A percentile compares a stretch with the other conserved stretches of the same genome.
Evolutionary conservation across 2,888 invertebrate genomes (phyloP).

Genomic region (Prostheceraeus crozeri): DNA sequence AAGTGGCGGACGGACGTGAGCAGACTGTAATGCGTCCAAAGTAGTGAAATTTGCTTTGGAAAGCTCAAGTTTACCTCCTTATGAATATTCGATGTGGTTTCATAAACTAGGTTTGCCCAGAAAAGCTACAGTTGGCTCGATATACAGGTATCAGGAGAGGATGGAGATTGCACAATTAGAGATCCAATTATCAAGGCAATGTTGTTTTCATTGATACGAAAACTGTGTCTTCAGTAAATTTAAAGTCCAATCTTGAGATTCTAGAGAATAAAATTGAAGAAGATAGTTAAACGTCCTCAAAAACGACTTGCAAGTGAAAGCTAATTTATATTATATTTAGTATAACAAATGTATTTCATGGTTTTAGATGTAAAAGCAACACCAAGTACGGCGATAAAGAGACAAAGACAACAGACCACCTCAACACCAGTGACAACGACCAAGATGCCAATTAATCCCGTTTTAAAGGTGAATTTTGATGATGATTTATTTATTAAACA

Average conservation of each 20-base stretch:
- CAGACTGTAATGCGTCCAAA: slow-evolving; percentile 20
- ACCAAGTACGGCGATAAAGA: too few relatives aligned
- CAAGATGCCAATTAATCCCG: too few relatives aligned
- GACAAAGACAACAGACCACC: too few relatives aligned
- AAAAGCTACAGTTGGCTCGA: slow-evolving; percentile 17
- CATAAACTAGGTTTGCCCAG: slow-evolving; percentile 24
- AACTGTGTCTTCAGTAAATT: slow-evolving; percentile 21
- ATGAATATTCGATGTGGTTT: slow-evolving; percentile 17
- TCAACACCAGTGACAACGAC: too few relatives aligned
- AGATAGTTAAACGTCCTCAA: too few relatives aligned
- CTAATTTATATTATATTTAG: too few relatives aligned
- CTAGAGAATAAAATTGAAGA: slow-evolving; percentile 20
- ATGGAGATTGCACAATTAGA: slow-evolving; percentile 23
- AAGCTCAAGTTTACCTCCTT: slow-evolving; percentile 9
- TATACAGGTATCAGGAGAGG: slow-evolving; percentile 18
- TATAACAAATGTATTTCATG: too few relatives aligned
- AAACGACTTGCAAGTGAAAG: too few relatives aligned
- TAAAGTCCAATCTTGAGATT: slow-evolving; percentile 19
- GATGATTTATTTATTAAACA: too few relatives aligned
- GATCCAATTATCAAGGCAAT: neutral
- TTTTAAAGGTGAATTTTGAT: too few relatives aligned
- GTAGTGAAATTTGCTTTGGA: slow-evolving; percentile 14
- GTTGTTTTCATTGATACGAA: slow-evolving; percentile 19
- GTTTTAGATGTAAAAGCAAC: too few relatives aligned
- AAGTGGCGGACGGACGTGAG: slow-evolving; percentile 18